phyloP scores from a whole-genome alignment of 2,888 invertebrate genomes.

The Aspidiotus destructor region DNA sequence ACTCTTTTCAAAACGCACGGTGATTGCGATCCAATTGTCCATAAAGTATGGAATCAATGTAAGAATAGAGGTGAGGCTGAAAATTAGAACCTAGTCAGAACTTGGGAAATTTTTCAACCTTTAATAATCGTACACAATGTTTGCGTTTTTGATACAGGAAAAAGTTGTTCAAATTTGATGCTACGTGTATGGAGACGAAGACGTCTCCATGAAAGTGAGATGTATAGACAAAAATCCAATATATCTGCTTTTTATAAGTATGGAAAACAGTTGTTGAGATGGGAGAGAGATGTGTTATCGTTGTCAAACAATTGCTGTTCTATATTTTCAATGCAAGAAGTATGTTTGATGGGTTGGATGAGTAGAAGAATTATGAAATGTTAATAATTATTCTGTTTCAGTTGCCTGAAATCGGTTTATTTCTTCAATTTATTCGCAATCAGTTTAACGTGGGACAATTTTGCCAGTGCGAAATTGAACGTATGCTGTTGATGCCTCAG shows the following conservation, averaged over 20 bases:
- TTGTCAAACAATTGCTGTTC: not conserved
- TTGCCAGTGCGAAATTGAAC: constrained; percentile 51
- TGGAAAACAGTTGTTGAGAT: constrained; percentile 3
- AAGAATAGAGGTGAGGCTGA: constrained; percentile 10
- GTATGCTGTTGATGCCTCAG: constrained; percentile 49
- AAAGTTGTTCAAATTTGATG: constrained; percentile 23
- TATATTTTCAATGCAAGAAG: not conserved
- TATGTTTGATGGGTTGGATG: not conserved
- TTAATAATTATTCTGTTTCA: constrained; percentile 38
- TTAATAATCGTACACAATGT: too few species aligned
- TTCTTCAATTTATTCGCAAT: constrained; percentile 47
- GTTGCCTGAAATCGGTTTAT: constrained; percentile 51
- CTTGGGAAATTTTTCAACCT: not conserved
- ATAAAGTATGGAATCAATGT: constrained; percentile 26
- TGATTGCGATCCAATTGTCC: constrained; percentile 18
- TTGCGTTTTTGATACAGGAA: not conserved
- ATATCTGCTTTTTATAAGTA: constrained; percentile 6
- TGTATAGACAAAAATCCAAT: constrained; percentile 1
- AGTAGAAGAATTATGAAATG: not conserved
- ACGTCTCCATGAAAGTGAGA: constrained; percentile 4
- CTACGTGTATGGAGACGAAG: constrained; percentile 19
- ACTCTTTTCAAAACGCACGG: constrained; percentile 35
- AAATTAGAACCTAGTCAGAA: not conserved
- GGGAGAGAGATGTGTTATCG: constrained; percentile 10
- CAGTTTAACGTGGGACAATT: constrained; percentile 47